Evolutionary conservation across 2,888 invertebrate species (phyloP), one percentile per base, ranked within the genome.

Genomic region (Oligia fasciuncula): DNA sequence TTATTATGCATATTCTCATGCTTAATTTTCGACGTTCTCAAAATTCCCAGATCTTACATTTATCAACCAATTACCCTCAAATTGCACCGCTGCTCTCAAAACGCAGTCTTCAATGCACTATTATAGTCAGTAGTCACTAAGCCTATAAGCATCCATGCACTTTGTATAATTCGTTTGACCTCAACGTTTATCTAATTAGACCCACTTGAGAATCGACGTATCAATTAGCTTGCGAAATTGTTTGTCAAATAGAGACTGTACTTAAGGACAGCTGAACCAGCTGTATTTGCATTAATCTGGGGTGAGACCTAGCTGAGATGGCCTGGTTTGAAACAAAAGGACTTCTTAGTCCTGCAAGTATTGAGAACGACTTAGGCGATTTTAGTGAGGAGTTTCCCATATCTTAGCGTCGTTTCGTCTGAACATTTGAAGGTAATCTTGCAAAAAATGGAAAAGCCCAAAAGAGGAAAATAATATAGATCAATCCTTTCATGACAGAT

Each of bases 161-260:
- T 85, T 86, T 79, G 86, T 75, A 79, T 92, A 92, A 94, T 93
- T 93, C 87, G 87, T 90, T 94, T 94, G 93, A 93, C 93, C 93
- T 90, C 87, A 74, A 81, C 91, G 90, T 90, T 93, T 92, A 93
- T 92, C 88, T 93, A 93, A 95, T 94, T 95, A 91, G 85, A 81
- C 73, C 91, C 93, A 93, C 91, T 94, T 93, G 85, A 88, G 87
- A 80, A 82, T 84, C 87, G 88, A 86, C 87, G 89, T 90, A 89
- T 88, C 85, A 86, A 82, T 86, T 82, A 88, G 77, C 77, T 74
- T 70, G 83, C 76, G 63, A 84, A 85, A 80, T 84, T 77, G 69
- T 62, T 73, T 85, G 84, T 81, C 83, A 77, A 84, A 76, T 86
- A 75, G 75, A 62, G 60, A 46, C 78, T 57, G 65, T 73, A 9